These are phyloP conservation scores for Poecile montanus DNA, from an alignment of 2,797 vertebrate species.

Conservation along the genomic window DNA sequence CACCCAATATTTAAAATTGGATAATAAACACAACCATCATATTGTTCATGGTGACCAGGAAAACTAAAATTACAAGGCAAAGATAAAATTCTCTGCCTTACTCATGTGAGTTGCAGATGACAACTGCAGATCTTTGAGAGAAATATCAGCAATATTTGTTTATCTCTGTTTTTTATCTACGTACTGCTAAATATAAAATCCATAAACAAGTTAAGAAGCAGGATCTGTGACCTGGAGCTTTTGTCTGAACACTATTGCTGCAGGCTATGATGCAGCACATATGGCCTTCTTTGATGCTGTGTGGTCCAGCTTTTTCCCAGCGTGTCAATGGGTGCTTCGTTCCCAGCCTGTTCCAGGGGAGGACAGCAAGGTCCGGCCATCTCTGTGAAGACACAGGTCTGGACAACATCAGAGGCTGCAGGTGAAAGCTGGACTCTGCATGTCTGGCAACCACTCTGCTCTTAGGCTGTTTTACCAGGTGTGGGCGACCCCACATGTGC, in stretches of 20 bases:
- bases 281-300: neutral
- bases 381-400: neutral
- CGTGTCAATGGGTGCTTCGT: accelerated
- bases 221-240: neutral
- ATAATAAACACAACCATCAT: neutral
- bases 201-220: neutral
- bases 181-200: neutral
- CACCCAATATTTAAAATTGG: neutral
- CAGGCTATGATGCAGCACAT: neutral
- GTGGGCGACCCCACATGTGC: neutral
- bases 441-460: neutral
- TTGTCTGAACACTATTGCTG: neutral
- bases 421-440: neutral
- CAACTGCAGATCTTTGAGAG: neutral
- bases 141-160: neutral
- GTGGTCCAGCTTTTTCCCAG: neutral
- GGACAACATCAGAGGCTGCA: neutral
- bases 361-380: neutral
- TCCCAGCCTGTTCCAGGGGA: neutral
- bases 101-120: neutral
- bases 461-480: neutral
- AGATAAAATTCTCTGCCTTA: neutral
- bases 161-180: neutral
- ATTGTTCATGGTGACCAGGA: neutral
- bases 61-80: neutral